Base-by-base conservation (phyloP, 2,113 vertebrate species). In the Apteryx owenii region DNA sequence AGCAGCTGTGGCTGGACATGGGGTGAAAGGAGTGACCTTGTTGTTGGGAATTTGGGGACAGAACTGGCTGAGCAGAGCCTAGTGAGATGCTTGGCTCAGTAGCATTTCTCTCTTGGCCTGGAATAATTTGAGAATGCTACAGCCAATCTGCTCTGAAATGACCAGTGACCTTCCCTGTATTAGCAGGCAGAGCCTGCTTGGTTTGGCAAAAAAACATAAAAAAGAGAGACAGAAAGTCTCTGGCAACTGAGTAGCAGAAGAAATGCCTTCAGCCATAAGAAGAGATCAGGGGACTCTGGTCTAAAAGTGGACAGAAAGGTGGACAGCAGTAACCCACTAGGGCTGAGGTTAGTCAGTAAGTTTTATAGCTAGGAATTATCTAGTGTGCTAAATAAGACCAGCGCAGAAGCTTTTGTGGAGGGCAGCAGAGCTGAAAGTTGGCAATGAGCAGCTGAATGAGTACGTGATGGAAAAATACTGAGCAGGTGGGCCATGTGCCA, bases 401-500 rank as follows among this genome's bases (percentile, higher is more conserved):
- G 79, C 73, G 95, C 33, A 90, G 79, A 91, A 94, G 76, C 56
- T 58, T 91, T 83, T 91, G 82, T 93, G 79, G 71, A 94, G 92
- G 26, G 46, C 88, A 77, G 91, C 90, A 84, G 76, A 84, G 88
- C 88, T 96, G 68, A 50, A 92, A 93, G 79, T 73, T 97, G 95
- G 95, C 90, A 91, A 90, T 65, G 72, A 90, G 29, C 88, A 93
- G 83, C 83, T 84, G 92, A 93, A 96, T 66, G 60, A 88, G 69
- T 96, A 94, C 54, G 61, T 42, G 90, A 90, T 97, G 97, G 96
- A 97, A 97, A 97, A 97, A 81, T 90, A 97, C 96, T 42, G 96
- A 95, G 95, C 96, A 97, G 96, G 96, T 96, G 96, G 95, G 96
- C 92, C 95, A 95, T n/a, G 21, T 96, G 96, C 96, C 96, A 96